Conservation (phyloP, 2,113 vertebrate species). For the Pseudolaguvia tuberculata region DNA sequence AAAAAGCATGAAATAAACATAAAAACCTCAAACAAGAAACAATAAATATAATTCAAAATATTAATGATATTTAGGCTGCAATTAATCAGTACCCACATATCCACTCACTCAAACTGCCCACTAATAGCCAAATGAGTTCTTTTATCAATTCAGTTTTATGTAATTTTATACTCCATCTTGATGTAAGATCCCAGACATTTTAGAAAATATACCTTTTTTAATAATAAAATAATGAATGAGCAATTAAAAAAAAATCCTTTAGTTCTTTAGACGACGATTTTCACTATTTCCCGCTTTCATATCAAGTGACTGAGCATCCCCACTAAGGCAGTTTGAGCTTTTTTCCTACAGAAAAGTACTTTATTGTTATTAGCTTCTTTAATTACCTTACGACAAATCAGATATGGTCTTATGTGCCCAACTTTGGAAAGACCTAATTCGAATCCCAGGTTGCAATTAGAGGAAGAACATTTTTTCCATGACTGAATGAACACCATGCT, state of each 20-base stretch:
- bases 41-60: not conserved
- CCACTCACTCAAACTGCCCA: constrained; percentile 57
- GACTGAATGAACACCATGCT: constrained; percentile 67
- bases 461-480: constrained; percentile 78
- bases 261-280: constrained; percentile 67
- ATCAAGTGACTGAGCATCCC: constrained; percentile 68
- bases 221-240: constrained; percentile 58
- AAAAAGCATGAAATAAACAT: too few species aligned
- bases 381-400: constrained; percentile 98
- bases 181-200: constrained; percentile 54
- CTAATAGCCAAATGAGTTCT: constrained; percentile 68
- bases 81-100: not conserved
- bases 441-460: constrained; percentile 90
- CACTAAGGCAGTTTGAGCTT: constrained; percentile 62
- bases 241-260: constrained; percentile 36
- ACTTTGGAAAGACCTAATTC: constrained; percentile 83
- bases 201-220: constrained; percentile 55
- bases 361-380: constrained; percentile 96
- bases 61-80: not conserved
- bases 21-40: not conserved
- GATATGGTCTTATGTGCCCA: constrained; percentile 90
- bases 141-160: constrained; percentile 69
- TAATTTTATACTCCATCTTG: constrained; percentile 53
- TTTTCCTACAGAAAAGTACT: constrained; percentile 80
- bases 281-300: constrained; percentile 57